phyloP scores from a whole-genome alignment of 2,113 vertebrate species.

The Orthonyx spaldingii region DNA sequence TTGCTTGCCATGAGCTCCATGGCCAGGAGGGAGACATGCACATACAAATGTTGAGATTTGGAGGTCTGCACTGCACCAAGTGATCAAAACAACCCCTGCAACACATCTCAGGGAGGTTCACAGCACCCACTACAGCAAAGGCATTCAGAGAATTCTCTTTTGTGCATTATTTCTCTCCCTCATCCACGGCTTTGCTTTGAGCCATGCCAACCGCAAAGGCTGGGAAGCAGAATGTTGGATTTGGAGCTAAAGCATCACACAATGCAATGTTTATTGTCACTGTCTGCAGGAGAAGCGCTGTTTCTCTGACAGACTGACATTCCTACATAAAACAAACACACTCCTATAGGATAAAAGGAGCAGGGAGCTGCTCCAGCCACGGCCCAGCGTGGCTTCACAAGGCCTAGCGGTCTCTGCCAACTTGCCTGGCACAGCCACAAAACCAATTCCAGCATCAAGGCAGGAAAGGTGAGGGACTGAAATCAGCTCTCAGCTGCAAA shows the following conservation, averaged over 20 bases:
- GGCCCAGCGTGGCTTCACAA: background rate
- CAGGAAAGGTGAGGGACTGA: background rate
- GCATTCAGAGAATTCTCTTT: background rate
- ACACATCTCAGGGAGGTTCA: background rate
- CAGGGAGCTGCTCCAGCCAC: background rate
- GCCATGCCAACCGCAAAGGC: rapidly evolving
- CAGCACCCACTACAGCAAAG: background rate
- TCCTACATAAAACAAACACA: background rate
- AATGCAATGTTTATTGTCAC: background rate
- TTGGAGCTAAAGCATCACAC: background rate
- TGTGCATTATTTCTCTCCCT: background rate
- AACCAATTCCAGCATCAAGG: background rate
- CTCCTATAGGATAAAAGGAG: background rate
- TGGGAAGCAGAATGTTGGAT: background rate
- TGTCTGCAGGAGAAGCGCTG: background rate
- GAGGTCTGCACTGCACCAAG: background rate
- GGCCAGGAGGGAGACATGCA: rapidly evolving
- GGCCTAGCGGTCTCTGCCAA: background rate
- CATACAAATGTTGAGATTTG: rapidly evolving
- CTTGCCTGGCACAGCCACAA: background rate
- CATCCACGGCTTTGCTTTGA: rapidly evolving
- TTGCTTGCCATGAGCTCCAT: background rate
- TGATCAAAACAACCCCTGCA: background rate
- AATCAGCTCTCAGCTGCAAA: background rate
- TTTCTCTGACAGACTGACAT: background rate